Percentiles rank a stretch among this genome's conserved stretches.
phyloP scores from a whole-genome alignment of 2,113 vertebrate species.

The Catharus bicknelli region DNA sequence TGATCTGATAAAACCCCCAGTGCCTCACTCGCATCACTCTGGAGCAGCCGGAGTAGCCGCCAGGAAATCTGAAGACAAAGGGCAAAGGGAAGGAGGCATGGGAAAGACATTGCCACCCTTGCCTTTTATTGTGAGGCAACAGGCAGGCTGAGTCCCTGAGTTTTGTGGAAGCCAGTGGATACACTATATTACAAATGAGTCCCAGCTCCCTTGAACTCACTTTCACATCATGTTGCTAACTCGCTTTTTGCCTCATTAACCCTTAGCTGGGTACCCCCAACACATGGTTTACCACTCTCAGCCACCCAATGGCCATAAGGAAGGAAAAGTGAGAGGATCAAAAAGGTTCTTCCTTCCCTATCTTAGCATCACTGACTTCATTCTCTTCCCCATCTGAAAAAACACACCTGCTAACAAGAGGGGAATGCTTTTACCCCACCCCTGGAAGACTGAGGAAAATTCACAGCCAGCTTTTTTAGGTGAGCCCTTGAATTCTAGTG shows the following conservation, averaged over 20 bases:
- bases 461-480: neutral
- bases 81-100: neutral
- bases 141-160: neutral
- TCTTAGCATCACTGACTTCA: neutral
- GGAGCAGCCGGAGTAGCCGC: neutral
- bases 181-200: neutral
- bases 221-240: neutral
- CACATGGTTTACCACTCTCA: neutral
- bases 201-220: neutral
- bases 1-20: neutral
- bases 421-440: neutral
- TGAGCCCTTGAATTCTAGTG: neutral
- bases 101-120: slow-evolving; percentile 20
- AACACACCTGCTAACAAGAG: neutral
- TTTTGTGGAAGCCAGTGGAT: slow-evolving; percentile 17
- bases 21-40: rapidly evolving
- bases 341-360: neutral
- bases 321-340: neutral
- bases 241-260: neutral
- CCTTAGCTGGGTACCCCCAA: neutral
- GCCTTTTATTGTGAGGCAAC: neutral
- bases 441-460: neutral
- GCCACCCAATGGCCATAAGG: rapidly evolving
- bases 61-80: slow-evolving; percentile 28
- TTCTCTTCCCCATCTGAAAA: neutral